Evolutionary conservation across 2,797 vertebrate species (phyloP), one percentile per base, ranked within the genome.

Genomic region (Limosa lapponica): DNA sequence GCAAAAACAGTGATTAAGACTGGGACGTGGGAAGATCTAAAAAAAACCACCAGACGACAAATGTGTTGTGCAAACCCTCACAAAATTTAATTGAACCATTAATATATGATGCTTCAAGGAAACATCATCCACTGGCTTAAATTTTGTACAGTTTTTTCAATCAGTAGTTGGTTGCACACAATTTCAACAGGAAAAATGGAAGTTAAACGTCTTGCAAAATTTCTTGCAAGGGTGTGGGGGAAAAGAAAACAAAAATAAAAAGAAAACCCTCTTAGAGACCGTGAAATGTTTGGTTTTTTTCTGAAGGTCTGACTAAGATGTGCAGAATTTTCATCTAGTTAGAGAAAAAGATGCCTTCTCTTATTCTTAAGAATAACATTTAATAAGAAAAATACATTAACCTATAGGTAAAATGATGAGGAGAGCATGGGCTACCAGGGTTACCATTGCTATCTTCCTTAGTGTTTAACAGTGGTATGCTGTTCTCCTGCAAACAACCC

Each of bases 21-120:
- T 49, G 34, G n/a, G 19, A 49, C 0, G 0, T 36, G 6, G 9
- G 20, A 65, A 6, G 20, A 65, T 24, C 2, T 0, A 57, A 66
- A 77, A n/a, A 39, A 62, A 7, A 0, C 1, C 3, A 52, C 28
- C 11, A 20, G 16, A 25, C 9, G 73, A 28, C 11, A 81, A 64
- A 51, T 30, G 6, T 30, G 4, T 61, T 43, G 6, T 69, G 66
- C 6, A 89, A 87, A 74, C 4, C 18, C 16, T 16, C 32, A 67
- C 10, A 52, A 66, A 89, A 64, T 70, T n/a, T 55, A 80, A 46
- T 37, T 12, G 6, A 67, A 77, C 5, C 14, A n/a, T 23, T 67
- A 86, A 28, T 84, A 62, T 24, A 6, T 6, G 2, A 25, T 55
- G 6, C 14, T 66, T 67, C 8, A 34, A 65, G 28, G 17, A 67